Percentiles rank a stretch among this genome's conserved stretches.
These are phyloP conservation scores for Drosophila vallismaia DNA, from an alignment of 2,888 invertebrate species.

Conservation along the genomic window DNA sequence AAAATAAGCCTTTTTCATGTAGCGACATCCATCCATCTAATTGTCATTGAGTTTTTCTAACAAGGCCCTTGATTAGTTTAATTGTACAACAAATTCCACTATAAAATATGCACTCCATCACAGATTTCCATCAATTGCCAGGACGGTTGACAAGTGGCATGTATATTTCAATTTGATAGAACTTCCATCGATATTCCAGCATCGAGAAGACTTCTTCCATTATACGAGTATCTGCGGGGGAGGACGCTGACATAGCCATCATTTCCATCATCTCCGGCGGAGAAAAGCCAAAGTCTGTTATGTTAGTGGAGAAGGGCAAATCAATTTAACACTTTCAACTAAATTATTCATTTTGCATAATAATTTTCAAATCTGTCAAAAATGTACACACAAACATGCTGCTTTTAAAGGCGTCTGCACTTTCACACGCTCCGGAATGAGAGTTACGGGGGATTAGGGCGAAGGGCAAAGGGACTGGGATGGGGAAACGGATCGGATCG, in stretches of 20 bases:
- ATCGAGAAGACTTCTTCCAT: conserved; percentile 11
- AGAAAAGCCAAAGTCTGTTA: conserved; percentile 15
- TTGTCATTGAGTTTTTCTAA: background rate
- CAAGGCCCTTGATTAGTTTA: background rate
- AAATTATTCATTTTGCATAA: conserved; percentile 82
- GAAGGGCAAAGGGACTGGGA: background rate
- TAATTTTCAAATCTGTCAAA: conserved; percentile 82
- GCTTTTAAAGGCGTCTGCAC: conserved; percentile 73
- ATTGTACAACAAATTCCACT: conserved; percentile 3
- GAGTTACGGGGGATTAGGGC: background rate
- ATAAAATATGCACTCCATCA: conserved; percentile 38
- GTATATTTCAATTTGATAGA: conserved; percentile 36
- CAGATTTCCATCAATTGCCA: conserved; percentile 5
- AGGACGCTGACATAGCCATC: conserved; percentile 40
- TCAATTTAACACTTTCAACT: conserved; percentile 82
- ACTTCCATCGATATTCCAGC: conserved; percentile 31
- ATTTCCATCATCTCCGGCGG: conserved; percentile 60
- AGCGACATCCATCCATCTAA: no score
- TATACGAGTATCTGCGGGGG: background rate
- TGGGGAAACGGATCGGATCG: conserved; percentile 3
- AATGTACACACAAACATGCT: conserved; percentile 56
- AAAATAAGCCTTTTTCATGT: no score
- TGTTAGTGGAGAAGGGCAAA: conserved; percentile 73
- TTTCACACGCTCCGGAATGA: conserved; percentile 69
- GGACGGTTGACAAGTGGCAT: conserved; percentile 35